phyloP scores from a whole-genome alignment of 2,797 vertebrate genomes.

The Artibeus lituratus region DNA sequence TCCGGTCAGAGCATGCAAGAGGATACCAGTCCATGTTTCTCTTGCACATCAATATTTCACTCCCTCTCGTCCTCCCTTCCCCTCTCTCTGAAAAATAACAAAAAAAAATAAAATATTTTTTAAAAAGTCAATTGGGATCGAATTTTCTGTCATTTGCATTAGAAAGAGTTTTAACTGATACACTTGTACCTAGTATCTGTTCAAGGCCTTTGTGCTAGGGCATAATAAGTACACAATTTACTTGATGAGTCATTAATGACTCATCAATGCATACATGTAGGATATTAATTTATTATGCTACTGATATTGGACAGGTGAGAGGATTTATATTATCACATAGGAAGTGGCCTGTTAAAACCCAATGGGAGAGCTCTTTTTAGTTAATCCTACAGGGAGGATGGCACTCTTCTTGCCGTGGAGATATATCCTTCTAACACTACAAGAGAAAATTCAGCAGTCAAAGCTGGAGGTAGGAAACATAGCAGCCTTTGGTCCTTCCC shows the following conservation, averaged over 20 bases:
- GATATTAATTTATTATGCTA: neutral
- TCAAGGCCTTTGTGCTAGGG: neutral
- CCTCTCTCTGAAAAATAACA: too few species aligned
- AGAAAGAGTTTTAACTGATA: neutral
- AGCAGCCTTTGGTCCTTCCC: neutral
- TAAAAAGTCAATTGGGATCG: neutral
- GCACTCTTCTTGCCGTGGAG: neutral
- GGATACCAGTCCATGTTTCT: neutral
- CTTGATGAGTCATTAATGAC: neutral
- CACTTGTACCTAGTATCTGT: neutral
- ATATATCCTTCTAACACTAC: neutral
- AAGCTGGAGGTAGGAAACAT: neutral
- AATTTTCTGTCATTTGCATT: constrained; percentile 2
- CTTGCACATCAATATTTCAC: neutral
- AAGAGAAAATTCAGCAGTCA: neutral
- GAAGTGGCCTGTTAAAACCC: neutral
- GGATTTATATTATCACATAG: neutral
- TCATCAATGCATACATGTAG: neutral
- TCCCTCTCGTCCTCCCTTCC: too few species aligned
- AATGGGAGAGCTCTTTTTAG: neutral
- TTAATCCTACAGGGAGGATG: neutral
- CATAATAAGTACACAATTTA: neutral
- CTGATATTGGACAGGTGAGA: neutral
- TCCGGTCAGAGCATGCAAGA: neutral
- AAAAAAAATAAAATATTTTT: too few species aligned